These are phyloP conservation scores for Embiotoca jacksoni DNA, from an alignment of 2,113 vertebrate species.

Conservation along the genomic window DNA sequence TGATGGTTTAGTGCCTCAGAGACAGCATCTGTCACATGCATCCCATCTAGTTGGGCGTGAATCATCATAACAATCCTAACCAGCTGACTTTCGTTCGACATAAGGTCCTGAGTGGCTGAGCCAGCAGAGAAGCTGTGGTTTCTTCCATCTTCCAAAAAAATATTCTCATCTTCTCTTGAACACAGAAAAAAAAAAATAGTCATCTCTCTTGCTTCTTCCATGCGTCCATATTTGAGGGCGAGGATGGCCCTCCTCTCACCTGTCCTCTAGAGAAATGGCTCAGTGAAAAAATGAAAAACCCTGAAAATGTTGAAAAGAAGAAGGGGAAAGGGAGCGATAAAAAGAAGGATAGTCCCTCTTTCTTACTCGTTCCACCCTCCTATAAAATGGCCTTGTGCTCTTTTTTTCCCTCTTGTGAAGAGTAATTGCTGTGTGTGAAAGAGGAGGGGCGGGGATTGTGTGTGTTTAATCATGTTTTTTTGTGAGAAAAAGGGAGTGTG, in stretches of 20 bases:
- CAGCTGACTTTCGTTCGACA: slow-evolving; percentile 5
- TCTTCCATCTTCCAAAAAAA: slow-evolving; percentile 9
- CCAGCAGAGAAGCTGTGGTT: slow-evolving; percentile 13
- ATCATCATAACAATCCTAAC: slow-evolving; percentile 30
- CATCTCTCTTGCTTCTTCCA: neutral
- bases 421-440: slow-evolving; percentile 72
- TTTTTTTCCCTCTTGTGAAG: slow-evolving; percentile 70
- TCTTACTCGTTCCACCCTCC: slow-evolving; percentile 47
- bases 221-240: slow-evolving; percentile 18
- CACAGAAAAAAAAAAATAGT: slow-evolving; percentile 1
- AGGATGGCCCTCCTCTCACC: slow-evolving; percentile 53
- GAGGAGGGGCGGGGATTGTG: slow-evolving; percentile 23
- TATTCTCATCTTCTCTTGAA: neutral
- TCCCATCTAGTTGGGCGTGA: slow-evolving; percentile 41
- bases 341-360: slow-evolving; percentile 57
- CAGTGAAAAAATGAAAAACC: neutral
- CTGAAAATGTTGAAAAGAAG: slow-evolving; percentile 24
- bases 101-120: slow-evolving; percentile 14
- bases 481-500: slow-evolving; percentile 26
- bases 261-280: slow-evolving; percentile 51
- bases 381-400: slow-evolving; percentile 74
- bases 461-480: slow-evolving; percentile 49
- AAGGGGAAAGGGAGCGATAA: slow-evolving; percentile 28
- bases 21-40: slow-evolving; percentile 9
- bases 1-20: slow-evolving; percentile 6